phyloP scores from a whole-genome alignment of 2,797 vertebrate genomes.

The Distichodus sexfasciatus region DNA sequence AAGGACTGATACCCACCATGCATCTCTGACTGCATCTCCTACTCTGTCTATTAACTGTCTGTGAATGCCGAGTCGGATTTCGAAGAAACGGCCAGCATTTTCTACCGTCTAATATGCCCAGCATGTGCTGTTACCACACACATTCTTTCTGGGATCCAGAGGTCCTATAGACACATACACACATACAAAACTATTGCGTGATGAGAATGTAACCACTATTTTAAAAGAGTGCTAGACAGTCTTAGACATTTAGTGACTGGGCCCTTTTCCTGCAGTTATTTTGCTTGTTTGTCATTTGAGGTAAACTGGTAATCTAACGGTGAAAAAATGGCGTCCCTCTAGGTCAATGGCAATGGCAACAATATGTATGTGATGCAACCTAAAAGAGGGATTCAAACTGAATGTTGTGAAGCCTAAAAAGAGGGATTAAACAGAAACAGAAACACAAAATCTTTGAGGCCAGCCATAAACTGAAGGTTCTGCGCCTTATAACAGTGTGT shows the following conservation, averaged over 20 bases:
- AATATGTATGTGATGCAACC: too few relatives aligned
- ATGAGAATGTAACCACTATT: neutral
- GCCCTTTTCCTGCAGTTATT: neutral
- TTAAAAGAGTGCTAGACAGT: constrained; percentile 2
- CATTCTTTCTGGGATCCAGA: neutral
- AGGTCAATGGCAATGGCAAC: too few relatives aligned
- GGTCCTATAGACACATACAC: neutral
- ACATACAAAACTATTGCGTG: neutral
- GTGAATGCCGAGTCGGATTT: neutral
- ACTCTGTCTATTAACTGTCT: constrained; percentile 18
- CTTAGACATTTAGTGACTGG: neutral
- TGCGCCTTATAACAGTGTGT: too few relatives aligned
- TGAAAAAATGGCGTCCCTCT: too few relatives aligned
- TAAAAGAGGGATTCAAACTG: too few relatives aligned
- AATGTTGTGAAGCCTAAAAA: too few relatives aligned
- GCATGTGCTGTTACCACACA: neutral
- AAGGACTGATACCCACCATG: constrained; percentile 18
- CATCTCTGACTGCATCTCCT: constrained; percentile 6
- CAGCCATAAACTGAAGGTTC: too few relatives aligned
- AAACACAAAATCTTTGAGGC: too few relatives aligned
- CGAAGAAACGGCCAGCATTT: neutral
- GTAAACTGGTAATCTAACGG: neutral
- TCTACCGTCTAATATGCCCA: neutral
- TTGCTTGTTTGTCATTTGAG: neutral
- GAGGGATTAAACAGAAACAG: too few relatives aligned